These are phyloP conservation scores for Chinchilla lanigera DNA, from an alignment of 2,113 vertebrate species.

Conservation along the genomic window DNA sequence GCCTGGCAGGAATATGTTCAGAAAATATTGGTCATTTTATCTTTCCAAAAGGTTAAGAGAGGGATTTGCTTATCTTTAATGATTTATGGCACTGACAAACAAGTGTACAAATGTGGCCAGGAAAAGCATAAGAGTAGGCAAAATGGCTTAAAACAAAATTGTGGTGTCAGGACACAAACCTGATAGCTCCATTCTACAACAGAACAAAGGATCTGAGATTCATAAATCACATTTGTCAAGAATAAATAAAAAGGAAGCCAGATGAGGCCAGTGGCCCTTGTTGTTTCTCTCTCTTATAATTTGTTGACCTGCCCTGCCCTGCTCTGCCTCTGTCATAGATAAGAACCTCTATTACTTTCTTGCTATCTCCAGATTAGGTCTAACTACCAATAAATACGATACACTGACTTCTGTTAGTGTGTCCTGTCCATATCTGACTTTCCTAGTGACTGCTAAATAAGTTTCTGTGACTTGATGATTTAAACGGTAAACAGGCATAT, in stretches of 20 bases:
- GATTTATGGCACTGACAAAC: constrained; percentile 85
- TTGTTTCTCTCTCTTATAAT: constrained; percentile 60
- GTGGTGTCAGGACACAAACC: constrained; percentile 75
- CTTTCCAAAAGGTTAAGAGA: constrained; percentile 83
- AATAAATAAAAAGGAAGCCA: constrained; percentile 77
- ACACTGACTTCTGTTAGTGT: constrained; percentile 64
- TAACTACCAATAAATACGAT: constrained; percentile 67
- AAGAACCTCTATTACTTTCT: constrained; percentile 59
- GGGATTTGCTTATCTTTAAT: constrained; percentile 85
- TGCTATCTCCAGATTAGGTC: constrained; percentile 57
- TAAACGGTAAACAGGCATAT: not conserved
- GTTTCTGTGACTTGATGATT: constrained; percentile 18
- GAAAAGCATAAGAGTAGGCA: constrained; percentile 73
- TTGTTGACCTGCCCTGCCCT: constrained; percentile 47
- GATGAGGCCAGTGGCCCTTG: constrained; percentile 39
- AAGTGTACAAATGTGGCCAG: constrained; percentile 66
- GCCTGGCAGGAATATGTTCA: constrained; percentile 56
- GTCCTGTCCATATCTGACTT: constrained; percentile 42
- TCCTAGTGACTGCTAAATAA: not conserved
- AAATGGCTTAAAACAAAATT: constrained; percentile 81
- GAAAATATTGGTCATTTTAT: constrained; percentile 80
- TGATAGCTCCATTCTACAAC: constrained; percentile 76
- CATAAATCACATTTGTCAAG: constrained; percentile 83
- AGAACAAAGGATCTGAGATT: constrained; percentile 77
- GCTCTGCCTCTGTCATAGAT: constrained; percentile 44